phyloP scores from a whole-genome alignment of 1,140 invertebrate species.

The Drosophila pachea region DNA sequence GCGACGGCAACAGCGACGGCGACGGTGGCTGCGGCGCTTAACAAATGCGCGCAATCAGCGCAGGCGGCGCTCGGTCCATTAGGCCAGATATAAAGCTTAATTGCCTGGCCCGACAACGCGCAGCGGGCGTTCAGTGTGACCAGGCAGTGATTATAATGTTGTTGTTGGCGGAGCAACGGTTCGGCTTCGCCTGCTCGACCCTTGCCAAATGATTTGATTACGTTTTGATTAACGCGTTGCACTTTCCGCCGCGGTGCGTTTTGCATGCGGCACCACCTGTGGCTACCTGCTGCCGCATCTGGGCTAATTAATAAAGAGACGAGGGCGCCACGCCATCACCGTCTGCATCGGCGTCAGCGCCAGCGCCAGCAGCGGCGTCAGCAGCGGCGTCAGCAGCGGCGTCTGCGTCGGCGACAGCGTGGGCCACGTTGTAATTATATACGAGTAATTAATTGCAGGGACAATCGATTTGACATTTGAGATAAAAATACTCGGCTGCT shows the following conservation, averaged over 20 bases:
- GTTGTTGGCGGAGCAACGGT: slow-evolving; percentile 19
- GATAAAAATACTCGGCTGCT: slow-evolving; percentile 58
- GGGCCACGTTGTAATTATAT: slow-evolving; percentile 72
- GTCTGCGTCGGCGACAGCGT: slow-evolving; percentile 50
- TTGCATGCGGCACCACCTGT: slow-evolving; percentile 73
- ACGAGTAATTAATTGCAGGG: slow-evolving; percentile 77
- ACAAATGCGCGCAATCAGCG: slow-evolving; percentile 78
- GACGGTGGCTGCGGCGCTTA: too few species aligned
- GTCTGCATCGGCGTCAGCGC: slow-evolving; percentile 13
- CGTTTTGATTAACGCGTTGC: slow-evolving; percentile 76
- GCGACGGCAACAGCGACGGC: too few species aligned
- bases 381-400: slow-evolving; percentile 25
- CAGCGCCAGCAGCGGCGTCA: slow-evolving; percentile 20
- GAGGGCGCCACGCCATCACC: slow-evolving; percentile 29
- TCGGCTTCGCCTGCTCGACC: slow-evolving; percentile 21
- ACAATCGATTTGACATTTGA: slow-evolving; percentile 78
- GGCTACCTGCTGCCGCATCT: slow-evolving; percentile 70
- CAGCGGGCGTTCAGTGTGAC: slow-evolving; percentile 70
- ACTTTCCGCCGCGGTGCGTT: slow-evolving; percentile 66
- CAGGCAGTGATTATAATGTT: slow-evolving; percentile 57
- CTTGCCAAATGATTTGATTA: slow-evolving; percentile 76
- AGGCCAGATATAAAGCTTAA: slow-evolving; percentile 79
- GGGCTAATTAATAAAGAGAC: slow-evolving; percentile 77
- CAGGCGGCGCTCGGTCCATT: slow-evolving; percentile 78
- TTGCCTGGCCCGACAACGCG: slow-evolving; percentile 71